Percentiles rank a stretch among this genome's conserved stretches.
Conservation (phyloP, 92 coral and sea anemone genomes). For the Phenganax subtilis region DNA sequence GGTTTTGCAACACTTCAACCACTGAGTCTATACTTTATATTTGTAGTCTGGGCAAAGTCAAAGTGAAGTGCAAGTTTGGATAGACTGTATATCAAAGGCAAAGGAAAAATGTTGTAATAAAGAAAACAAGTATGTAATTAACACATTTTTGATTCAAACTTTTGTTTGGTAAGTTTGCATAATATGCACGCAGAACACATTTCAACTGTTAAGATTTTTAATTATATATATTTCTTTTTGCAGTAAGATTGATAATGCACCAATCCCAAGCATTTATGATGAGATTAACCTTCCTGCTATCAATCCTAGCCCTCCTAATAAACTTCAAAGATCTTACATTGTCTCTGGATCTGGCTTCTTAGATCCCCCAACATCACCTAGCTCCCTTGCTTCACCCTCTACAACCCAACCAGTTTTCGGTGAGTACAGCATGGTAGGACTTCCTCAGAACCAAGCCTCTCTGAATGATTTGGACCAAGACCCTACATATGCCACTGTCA, state of each 20-base stretch:
- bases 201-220: too few relatives aligned
- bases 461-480: constrained; percentile 27
- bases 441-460: background rate
- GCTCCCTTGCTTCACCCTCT: background rate
- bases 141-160: too few relatives aligned
- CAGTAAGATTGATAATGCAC: background rate
- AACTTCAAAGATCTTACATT: background rate
- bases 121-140: background rate
- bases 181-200: too few relatives aligned
- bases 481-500: constrained; percentile 17
- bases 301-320: background rate
- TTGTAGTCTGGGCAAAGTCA: constrained; percentile 22
- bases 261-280: background rate
- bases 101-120: constrained; percentile 8
- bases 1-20: background rate
- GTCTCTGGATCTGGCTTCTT: background rate
- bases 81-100: constrained; percentile 7
- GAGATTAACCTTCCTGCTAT: background rate
- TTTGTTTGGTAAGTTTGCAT: background rate
- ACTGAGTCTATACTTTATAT: background rate
- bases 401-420: constrained; percentile 3
- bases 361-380: background rate
- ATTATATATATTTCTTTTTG: background rate
- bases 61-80: constrained; percentile 20
- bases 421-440: background rate